Conservation (phyloP, 2,888 invertebrate species). For the Tenthredo amoena region DNA sequence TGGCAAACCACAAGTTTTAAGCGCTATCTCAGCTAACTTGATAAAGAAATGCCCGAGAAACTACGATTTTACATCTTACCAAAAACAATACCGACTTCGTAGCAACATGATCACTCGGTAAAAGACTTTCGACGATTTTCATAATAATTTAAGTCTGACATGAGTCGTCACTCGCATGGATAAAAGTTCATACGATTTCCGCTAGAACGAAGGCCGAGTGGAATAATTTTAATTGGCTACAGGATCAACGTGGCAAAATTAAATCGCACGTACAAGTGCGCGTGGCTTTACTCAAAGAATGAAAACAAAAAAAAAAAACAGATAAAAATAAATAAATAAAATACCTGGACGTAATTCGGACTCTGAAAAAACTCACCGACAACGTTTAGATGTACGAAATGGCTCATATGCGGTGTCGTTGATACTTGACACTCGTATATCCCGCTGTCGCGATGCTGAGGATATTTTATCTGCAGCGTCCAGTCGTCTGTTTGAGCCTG, state of each 20-base stretch:
- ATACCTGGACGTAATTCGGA: neutral
- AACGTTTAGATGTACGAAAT: conserved; percentile 93
- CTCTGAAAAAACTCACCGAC: conserved; percentile 86
- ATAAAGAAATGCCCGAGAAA: too few species aligned
- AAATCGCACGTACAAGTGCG: neutral
- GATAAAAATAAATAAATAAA: neutral
- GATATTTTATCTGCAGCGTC: conserved; percentile 94
- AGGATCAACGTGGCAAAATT: neutral
- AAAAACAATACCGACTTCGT: too few species aligned
- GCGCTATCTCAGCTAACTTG: too few species aligned
- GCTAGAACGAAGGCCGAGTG: neutral
- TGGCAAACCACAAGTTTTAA: too few species aligned
- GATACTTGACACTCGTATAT: conserved; percentile 97
- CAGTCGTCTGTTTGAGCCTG: conserved; percentile 93
- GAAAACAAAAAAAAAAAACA: neutral
- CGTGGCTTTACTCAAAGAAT: neutral
- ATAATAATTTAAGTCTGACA: neutral
- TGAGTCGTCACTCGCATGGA: neutral
- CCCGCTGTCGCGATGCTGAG: conserved; percentile 93
- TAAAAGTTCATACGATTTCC: neutral
- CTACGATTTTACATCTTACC: too few species aligned
- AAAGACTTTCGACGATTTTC: neutral
- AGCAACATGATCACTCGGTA: too few species aligned
- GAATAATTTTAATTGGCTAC: neutral
- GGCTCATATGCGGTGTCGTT: conserved; percentile 95